phyloP scores from a whole-genome alignment of 2,888 invertebrate genomes.

The Troides oblongomaculatus region DNA sequence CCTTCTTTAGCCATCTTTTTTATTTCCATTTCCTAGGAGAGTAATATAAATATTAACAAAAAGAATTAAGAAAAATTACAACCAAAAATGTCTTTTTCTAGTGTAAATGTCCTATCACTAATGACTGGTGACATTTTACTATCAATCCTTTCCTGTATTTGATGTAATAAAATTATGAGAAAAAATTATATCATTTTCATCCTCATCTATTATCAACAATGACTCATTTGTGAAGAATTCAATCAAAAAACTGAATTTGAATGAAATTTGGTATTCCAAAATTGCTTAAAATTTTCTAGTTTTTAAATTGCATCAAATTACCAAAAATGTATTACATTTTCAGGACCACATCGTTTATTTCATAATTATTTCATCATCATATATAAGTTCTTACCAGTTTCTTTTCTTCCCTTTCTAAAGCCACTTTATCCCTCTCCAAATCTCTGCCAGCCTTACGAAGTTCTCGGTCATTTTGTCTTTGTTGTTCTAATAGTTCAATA shows the following conservation, averaged over 20 bases:
- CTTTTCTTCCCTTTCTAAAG: conserved; percentile 93
- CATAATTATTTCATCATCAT: neutral
- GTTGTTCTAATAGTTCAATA: conserved; percentile 84
- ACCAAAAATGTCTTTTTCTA: neutral
- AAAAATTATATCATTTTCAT: too few relatives aligned
- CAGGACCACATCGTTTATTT: neutral
- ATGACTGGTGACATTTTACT: too few relatives aligned
- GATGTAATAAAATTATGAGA: too few relatives aligned
- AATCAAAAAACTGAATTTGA: too few relatives aligned
- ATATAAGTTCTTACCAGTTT: conserved; percentile 83
- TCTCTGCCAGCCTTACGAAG: conserved; percentile 90
- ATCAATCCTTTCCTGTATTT: too few relatives aligned
- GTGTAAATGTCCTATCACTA: too few relatives aligned
- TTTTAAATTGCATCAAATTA: too few relatives aligned
- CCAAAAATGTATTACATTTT: too few relatives aligned
- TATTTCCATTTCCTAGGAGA: conserved; percentile 88
- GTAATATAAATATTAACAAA: conserved; percentile 27
- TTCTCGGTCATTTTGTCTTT: conserved; percentile 89
- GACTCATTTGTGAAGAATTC: too few relatives aligned
- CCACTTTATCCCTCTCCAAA: conserved; percentile 89
- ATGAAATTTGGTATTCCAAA: too few relatives aligned
- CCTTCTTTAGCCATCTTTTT: conserved; percentile 93
- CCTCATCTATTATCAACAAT: too few relatives aligned
- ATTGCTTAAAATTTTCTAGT: too few relatives aligned
- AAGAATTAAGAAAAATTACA: neutral